Evolutionary conservation across 2,888 invertebrate genomes (phyloP).

Genomic region (Pelosia muscerda): DNA sequence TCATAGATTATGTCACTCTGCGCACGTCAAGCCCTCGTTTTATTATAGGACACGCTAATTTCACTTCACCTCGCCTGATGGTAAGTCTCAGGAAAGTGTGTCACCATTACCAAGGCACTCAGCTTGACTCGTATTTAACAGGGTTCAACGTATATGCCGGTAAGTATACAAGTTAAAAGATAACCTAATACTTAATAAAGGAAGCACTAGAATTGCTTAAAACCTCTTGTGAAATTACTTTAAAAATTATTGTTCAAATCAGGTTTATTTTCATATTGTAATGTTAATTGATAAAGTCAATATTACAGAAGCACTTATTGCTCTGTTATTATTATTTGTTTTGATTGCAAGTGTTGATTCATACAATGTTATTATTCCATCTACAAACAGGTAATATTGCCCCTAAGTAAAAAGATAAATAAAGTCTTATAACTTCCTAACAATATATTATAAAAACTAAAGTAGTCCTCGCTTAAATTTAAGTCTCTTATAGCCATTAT

Average conservation of each 20-base stretch:
- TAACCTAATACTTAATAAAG: neutral
- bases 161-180: too few relatives aligned
- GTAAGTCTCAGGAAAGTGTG: too few relatives aligned
- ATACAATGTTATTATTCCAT: constrained; percentile 3
- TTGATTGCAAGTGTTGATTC: constrained; percentile 1
- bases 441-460: neutral
- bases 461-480: neutral
- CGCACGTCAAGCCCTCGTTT: too few relatives aligned
- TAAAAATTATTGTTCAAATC: neutral
- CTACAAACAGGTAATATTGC: neutral
- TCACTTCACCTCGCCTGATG: too few relatives aligned
- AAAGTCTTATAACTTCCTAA: neutral
- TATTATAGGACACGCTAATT: too few relatives aligned
- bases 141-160: too few relatives aligned
- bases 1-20: too few relatives aligned
- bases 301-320: neutral
- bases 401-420: neutral
- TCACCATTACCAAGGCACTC: too few relatives aligned
- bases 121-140: too few relatives aligned
- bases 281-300: neutral
- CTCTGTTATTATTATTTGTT: neutral
- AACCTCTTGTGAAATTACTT: neutral
- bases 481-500: constrained; percentile 1
- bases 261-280: neutral
- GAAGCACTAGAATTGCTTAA: neutral